Conservation (phyloP, 2,888 invertebrate species). For the Coelogynopora nodosa region DNA sequence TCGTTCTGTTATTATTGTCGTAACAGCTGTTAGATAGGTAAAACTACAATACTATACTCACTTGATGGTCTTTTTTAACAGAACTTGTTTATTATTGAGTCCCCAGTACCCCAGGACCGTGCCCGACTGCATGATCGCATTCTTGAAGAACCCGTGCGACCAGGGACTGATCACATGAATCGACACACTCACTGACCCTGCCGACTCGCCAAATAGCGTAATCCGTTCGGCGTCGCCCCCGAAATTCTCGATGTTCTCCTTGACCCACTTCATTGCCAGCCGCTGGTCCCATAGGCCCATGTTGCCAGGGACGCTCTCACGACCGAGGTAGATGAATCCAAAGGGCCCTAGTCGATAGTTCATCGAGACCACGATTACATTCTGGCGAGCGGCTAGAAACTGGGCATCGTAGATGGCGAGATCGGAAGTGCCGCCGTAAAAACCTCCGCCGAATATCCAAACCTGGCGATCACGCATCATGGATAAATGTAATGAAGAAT, state of each 20-base stretch:
- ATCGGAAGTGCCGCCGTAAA: slow-evolving; percentile 68
- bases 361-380: slow-evolving; percentile 47
- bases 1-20: too few relatives aligned
- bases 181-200: slow-evolving; percentile 52
- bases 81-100: too few relatives aligned
- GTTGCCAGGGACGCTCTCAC: slow-evolving; percentile 73
- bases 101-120: slow-evolving; percentile 51
- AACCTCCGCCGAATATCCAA: slow-evolving; percentile 91
- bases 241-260: slow-evolving; percentile 72
- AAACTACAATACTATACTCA: too few relatives aligned
- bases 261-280: slow-evolving; percentile 84
- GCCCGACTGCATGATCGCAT: slow-evolving; percentile 53
- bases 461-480: too few relatives aligned
- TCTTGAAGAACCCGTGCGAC: slow-evolving; percentile 51
- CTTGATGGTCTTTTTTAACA: too few relatives aligned
- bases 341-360: slow-evolving; percentile 48
- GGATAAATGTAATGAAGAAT: neutral
- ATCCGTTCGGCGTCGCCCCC: slow-evolving; percentile 54
- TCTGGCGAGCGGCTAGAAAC: slow-evolving; percentile 32
- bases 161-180: slow-evolving; percentile 52
- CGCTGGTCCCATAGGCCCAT: slow-evolving; percentile 90
- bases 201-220: slow-evolving; percentile 56
- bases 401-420: slow-evolving; percentile 44
- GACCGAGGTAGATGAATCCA: slow-evolving; percentile 48
- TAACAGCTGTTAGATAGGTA: too few relatives aligned